phyloP scores from a whole-genome alignment of 35 echinoderm and acorn worm genomes.

The Ophiothrix spiculata region DNA sequence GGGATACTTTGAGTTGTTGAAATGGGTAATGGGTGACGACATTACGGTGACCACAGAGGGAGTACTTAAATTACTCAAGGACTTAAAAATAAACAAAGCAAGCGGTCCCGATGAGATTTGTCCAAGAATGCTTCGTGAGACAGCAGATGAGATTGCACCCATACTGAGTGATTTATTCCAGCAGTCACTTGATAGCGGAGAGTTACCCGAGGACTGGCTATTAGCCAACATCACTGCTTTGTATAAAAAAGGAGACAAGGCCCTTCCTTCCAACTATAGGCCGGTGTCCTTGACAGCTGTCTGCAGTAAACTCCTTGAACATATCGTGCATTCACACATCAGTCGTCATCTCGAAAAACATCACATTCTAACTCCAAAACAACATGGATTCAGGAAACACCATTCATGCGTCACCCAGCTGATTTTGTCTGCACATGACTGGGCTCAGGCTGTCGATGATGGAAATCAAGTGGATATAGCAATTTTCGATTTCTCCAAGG shows the following conservation, averaged over 20 bases:
- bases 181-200: slow-evolving; percentile 10
- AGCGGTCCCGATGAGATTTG: slow-evolving; percentile 19
- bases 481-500: not conserved
- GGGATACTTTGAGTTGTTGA: no score
- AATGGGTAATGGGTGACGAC: no score
- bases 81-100: slow-evolving; percentile 20
- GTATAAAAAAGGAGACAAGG: slow-evolving; percentile 11
- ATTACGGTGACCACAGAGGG: not conserved
- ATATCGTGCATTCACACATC: slow-evolving; percentile 24
- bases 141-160: slow-evolving; percentile 26
- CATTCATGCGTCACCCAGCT: slow-evolving; percentile 31
- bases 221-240: slow-evolving; percentile 2
- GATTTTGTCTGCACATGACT: no score
- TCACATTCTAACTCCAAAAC: slow-evolving; percentile 6
- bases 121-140: slow-evolving; percentile 10
- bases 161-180: slow-evolving; percentile 4
- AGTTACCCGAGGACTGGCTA: slow-evolving; percentile 22
- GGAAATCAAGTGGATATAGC: no score
- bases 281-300: not conserved
- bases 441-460: no score
- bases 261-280: slow-evolving; percentile 12
- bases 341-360: slow-evolving; percentile 30
- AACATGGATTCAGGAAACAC: slow-evolving; percentile 37
- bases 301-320: not conserved
- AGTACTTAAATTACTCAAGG: slow-evolving; percentile 23